These are phyloP conservation scores for Notothenia rossii DNA, from an alignment of 2,113 vertebrate species.

Conservation along the genomic window DNA sequence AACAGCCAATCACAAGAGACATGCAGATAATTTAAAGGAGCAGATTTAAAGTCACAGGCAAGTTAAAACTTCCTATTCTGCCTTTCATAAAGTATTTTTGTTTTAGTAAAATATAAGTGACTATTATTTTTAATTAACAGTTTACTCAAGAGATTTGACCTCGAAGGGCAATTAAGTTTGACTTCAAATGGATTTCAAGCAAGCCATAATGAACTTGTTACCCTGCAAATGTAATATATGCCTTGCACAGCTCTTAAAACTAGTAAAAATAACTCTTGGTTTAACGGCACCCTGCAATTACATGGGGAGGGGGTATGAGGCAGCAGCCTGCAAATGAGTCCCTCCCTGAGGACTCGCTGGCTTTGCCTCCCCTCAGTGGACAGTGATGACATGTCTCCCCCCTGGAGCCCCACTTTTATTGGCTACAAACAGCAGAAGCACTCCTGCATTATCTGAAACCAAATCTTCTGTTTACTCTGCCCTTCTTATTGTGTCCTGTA, in stretches of 20 bases:
- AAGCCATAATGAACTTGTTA: conserved; percentile 63
- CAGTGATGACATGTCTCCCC: conserved; percentile 2
- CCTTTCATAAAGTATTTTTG: neutral
- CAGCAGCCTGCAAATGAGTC: conserved; percentile 38
- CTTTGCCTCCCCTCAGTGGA: conserved; percentile 27
- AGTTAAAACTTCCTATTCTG: neutral
- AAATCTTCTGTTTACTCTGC: neutral
- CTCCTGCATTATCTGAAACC: neutral
- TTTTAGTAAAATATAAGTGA: neutral
- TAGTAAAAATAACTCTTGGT: conserved; percentile 71
- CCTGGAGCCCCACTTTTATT: conserved; percentile 1
- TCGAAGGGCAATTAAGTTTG: neutral
- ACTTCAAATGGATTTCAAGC: conserved; percentile 27
- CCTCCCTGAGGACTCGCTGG: conserved; percentile 30
- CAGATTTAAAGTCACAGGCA: conserved; percentile 70
- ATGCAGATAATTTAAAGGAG: neutral
- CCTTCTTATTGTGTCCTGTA: no score
- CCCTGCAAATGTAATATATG: conserved; percentile 45
- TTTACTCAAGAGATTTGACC: neutral
- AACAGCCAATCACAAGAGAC: conserved; percentile 33
- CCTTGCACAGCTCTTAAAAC: conserved; percentile 66
- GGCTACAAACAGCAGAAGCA: conserved; percentile 3
- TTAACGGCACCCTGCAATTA: conserved; percentile 75
- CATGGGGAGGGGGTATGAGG: conserved; percentile 62
- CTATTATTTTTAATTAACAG: neutral